Conservation (phyloP, 2,113 vertebrate genomes). For the Poeciliopsis prolifica region DNA sequence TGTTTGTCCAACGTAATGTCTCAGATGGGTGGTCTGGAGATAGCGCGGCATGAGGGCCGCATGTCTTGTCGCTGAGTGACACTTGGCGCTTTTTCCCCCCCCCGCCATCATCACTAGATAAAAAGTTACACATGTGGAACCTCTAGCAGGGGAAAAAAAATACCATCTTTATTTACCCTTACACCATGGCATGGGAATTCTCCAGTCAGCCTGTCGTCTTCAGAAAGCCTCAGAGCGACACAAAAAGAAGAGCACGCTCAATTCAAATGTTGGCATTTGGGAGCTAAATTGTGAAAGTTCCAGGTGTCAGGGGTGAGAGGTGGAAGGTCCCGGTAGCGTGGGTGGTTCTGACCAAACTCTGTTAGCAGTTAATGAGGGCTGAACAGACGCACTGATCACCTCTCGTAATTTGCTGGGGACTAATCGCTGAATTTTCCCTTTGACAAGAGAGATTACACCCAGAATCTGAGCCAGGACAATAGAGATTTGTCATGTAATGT, state of each 20-base stretch:
- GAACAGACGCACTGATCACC: conserved; percentile 75
- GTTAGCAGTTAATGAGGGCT: conserved; percentile 75
- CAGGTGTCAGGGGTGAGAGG: conserved; percentile 76
- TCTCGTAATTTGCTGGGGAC: conserved; percentile 72
- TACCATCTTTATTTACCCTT: conserved; percentile 34
- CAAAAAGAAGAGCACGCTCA: conserved; percentile 47
- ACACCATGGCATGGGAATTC: background rate
- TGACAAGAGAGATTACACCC: conserved; percentile 76
- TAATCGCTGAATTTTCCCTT: conserved; percentile 78
- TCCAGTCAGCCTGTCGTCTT: conserved; percentile 29
- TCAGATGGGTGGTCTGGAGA: conserved; percentile 80
- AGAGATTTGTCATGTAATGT: conserved; percentile 73
- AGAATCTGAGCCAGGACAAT: conserved; percentile 68
- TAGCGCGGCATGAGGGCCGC: conserved; percentile 58
- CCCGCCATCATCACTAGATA: background rate
- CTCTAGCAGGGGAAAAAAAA: background rate
- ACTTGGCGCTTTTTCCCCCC: conserved; percentile 20
- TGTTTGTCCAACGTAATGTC: conserved; percentile 76
- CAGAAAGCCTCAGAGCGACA: conserved; percentile 24
- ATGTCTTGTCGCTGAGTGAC: conserved; percentile 57
- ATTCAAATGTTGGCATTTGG: conserved; percentile 37
- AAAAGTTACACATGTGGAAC: background rate
- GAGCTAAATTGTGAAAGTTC: conserved; percentile 54
- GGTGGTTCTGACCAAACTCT: conserved; percentile 74
- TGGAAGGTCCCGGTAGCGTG: conserved; percentile 76